Conservation (phyloP, 2,113 vertebrate genomes). For the Dolichallabes microphthalmus region DNA sequence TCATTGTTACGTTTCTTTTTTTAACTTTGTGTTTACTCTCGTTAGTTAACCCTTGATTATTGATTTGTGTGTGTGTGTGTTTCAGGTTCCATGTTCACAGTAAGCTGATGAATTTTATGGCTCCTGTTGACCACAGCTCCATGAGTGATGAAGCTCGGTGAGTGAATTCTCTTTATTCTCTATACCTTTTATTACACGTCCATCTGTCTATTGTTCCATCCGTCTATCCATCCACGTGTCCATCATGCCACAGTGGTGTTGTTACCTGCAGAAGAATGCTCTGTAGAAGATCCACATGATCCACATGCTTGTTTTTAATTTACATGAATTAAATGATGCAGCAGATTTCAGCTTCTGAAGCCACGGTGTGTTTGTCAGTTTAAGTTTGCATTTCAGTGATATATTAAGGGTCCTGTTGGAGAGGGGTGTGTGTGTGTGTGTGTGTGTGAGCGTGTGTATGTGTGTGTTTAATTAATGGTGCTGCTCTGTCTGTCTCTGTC, state of each 20-base stretch:
- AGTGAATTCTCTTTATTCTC: slow-evolving; percentile 8
- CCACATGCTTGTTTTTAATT: too few species aligned
- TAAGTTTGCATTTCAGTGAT: slow-evolving; percentile 4
- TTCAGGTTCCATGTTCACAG: slow-evolving; percentile 89
- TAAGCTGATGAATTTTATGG: slow-evolving; percentile 97
- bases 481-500: slow-evolving; percentile 44
- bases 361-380: background rate
- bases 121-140: slow-evolving; percentile 84
- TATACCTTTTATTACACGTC: background rate
- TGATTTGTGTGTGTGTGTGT: background rate
- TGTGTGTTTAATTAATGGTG: slow-evolving; percentile 48
- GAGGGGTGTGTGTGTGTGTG: slow-evolving; percentile 12
- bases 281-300: too few species aligned
- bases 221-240: background rate
- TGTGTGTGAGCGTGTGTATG: slow-evolving; percentile 31
- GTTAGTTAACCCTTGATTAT: background rate
- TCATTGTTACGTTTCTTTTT: background rate
- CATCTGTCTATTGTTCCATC: background rate
- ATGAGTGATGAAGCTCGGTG: slow-evolving; percentile 90
- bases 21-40: background rate
- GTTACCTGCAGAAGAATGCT: background rate
- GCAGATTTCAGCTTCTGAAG: background rate
- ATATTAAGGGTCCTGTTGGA: slow-evolving; percentile 8
- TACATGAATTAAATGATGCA: background rate
- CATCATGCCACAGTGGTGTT: background rate